A percentile compares a stretch with the other conserved stretches of the same genome.
phyloP scores from a whole-genome alignment of 2,888 invertebrate genomes.

The Sarcophaga caerulescens region DNA sequence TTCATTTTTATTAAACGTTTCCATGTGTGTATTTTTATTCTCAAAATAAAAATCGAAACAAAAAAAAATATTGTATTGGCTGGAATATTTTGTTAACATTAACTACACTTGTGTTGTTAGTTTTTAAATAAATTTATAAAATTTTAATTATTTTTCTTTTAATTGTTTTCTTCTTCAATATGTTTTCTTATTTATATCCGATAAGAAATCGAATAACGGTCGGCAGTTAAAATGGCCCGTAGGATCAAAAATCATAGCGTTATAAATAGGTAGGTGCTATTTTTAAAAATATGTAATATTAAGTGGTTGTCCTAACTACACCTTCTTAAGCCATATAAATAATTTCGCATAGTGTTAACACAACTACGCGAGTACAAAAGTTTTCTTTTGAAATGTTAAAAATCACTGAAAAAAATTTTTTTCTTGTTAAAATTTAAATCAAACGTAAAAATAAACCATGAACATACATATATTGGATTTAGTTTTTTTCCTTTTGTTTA shows the following conservation, averaged over 20 bases:
- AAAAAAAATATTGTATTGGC: neutral
- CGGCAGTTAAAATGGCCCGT: neutral
- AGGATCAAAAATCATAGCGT: too few relatives aligned
- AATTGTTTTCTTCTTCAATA: neutral
- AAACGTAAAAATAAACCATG: too few relatives aligned
- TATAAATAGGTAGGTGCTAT: neutral
- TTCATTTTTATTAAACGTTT: too few relatives aligned
- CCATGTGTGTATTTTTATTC: neutral
- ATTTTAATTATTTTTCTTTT: neutral
- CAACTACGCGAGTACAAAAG: too few relatives aligned
- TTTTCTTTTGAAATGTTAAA: too few relatives aligned
- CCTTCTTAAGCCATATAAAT: neutral
- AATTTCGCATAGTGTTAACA: too few relatives aligned
- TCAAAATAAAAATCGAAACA: neutral
- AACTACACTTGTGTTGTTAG: neutral
- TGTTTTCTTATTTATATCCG: neutral
- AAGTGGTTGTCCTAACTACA: neutral
- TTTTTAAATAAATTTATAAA: neutral
- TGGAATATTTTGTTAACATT: conserved; percentile 29
- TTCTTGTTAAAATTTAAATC: too few relatives aligned
- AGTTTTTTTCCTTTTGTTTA: neutral
- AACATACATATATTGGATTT: neutral
- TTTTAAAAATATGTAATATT: neutral
- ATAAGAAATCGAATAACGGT: neutral
- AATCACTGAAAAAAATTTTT: too few relatives aligned